A percentile compares a stretch with the other conserved stretches of the same genome.
Evolutionary conservation across 1,140 invertebrate genomes (phyloP).

Genomic region (Potamilus streckersoni): DNA sequence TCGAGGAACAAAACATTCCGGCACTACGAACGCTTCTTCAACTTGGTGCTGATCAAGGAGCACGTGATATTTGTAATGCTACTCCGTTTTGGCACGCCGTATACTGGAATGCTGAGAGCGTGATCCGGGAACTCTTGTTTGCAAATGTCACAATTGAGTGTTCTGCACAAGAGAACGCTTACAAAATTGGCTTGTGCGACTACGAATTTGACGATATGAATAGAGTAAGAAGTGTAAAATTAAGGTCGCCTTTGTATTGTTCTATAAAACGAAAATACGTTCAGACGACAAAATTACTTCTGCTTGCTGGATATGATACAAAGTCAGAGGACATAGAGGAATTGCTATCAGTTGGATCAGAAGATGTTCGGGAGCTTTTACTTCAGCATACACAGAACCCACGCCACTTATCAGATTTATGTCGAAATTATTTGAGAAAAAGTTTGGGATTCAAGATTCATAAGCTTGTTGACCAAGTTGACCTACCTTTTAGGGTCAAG

Average conservation of each 20-base stretch:
- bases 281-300: constrained; percentile 7
- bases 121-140: constrained; percentile 30
- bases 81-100: constrained; percentile 32
- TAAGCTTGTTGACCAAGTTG: constrained; percentile 6
- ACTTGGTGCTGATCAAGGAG: constrained; percentile 24
- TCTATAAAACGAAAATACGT: constrained; percentile 22
- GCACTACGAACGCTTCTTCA: constrained; percentile 17
- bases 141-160: constrained; percentile 24
- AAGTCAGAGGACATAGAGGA: constrained; percentile 15
- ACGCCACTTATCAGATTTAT: constrained; percentile 5
- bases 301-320: constrained; percentile 18
- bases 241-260: constrained; percentile 13
- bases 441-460: constrained; percentile 13
- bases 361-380: constrained; percentile 7
- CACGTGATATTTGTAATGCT: constrained; percentile 15
- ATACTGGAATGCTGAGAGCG: constrained; percentile 30
- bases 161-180: constrained; percentile 16
- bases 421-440: constrained; percentile 14
- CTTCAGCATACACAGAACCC: constrained; percentile 16
- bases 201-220: neutral
- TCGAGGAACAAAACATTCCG: constrained; percentile 25
- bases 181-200: constrained; percentile 13
- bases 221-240: neutral
- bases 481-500: constrained; percentile 18
- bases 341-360: constrained; percentile 16